Conservation (phyloP, 2,888 invertebrate genomes). For the Clistopyga incitator region DNA sequence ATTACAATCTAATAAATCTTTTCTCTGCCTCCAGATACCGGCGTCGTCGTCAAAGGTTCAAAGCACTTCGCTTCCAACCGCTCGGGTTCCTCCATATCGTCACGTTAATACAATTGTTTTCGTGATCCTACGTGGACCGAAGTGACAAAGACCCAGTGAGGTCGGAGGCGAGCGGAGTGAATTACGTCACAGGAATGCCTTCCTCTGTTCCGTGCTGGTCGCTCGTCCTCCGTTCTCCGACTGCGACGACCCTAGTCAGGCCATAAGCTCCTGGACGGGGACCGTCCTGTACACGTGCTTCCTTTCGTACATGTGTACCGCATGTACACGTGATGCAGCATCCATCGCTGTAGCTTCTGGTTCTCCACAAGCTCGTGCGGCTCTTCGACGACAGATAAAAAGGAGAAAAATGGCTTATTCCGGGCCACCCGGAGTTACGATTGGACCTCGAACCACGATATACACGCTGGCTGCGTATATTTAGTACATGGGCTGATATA, state of each 20-base stretch:
- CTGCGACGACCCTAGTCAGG: not conserved
- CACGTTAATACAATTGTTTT: constrained; percentile 49
- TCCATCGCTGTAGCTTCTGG: not conserved
- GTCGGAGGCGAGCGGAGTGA: constrained; percentile 5
- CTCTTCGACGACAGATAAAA: constrained; percentile 8
- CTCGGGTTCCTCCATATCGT: not conserved
- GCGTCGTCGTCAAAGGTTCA: not conserved
- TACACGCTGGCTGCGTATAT: not conserved
- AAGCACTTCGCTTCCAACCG: constrained; percentile 23
- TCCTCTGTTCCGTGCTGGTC: constrained; percentile 14
- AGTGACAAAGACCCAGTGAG: constrained; percentile 34
- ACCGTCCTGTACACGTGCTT: not conserved
- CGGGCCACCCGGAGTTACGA: not conserved
- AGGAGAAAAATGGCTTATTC: constrained; percentile 11
- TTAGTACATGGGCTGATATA: constrained; percentile 10
- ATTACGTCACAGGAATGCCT: constrained; percentile 30
- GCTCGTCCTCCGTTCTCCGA: constrained; percentile 21
- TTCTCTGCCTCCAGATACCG: too few species aligned
- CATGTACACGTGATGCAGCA: not conserved
- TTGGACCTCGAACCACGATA: not conserved
- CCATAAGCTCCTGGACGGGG: not conserved
- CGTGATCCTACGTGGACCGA: constrained; percentile 21
- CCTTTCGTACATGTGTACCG: not conserved
- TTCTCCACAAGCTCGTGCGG: not conserved
- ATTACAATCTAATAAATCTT: too few species aligned